Conservation (phyloP, 2,113 vertebrate species). For the Cyprinus carpio region DNA sequence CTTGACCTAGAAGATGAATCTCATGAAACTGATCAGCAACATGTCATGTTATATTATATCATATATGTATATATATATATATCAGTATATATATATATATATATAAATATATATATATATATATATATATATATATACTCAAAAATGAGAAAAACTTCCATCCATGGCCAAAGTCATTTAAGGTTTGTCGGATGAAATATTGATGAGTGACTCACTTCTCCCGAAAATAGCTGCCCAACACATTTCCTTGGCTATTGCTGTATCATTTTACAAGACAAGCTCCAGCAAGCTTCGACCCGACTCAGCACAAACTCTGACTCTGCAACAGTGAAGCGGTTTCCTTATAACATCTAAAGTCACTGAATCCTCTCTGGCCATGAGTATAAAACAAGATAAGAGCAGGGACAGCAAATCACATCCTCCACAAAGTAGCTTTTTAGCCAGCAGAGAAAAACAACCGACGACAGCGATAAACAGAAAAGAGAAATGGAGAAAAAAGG, state of each 20-base stretch:
- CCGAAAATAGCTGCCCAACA: constrained; percentile 42
- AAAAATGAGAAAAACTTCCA: background rate
- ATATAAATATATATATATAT: too few relatives aligned
- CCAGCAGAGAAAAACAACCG: constrained; percentile 22
- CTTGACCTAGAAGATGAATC: background rate
- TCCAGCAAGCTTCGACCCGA: background rate
- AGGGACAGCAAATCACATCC: background rate
- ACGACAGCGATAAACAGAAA: background rate
- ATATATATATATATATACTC: too few relatives aligned
- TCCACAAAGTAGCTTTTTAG: constrained; percentile 12
- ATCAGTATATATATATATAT: too few relatives aligned
- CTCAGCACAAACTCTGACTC: too few relatives aligned
- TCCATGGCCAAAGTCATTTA: background rate
- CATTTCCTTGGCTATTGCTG: constrained; percentile 31
- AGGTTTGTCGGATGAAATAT: constrained; percentile 36
- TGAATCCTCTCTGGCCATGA: background rate
- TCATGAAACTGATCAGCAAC: background rate
- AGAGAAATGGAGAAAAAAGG: background rate
- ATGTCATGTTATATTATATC: background rate
- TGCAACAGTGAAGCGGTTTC: background rate
- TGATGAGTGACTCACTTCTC: constrained; percentile 25
- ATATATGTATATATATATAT: too few relatives aligned
- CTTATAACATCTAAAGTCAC: background rate
- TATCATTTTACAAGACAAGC: background rate
- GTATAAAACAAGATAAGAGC: background rate